Conservation (phyloP, 2,797 vertebrate genomes). For the Tenualosa ilisha region DNA sequence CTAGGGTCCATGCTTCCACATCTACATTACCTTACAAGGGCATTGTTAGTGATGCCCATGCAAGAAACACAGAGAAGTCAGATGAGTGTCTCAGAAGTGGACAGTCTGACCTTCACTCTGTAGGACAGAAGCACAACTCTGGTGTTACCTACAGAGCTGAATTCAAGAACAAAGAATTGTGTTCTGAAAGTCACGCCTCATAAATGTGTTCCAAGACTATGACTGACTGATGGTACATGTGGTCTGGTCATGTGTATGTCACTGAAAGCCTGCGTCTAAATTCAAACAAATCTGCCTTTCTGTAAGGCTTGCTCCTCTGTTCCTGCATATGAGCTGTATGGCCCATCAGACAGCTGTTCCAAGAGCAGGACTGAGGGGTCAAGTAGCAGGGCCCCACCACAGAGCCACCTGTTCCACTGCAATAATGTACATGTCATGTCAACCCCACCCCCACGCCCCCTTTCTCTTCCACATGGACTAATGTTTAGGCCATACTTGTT, state of each 20-base stretch:
- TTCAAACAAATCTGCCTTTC: constrained; percentile 10
- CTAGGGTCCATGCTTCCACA: neutral
- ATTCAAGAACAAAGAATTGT: neutral
- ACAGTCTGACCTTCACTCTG: neutral
- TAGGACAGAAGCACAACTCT: neutral
- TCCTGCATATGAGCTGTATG: neutral
- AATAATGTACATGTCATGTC: constrained; percentile 26
- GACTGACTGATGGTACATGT: neutral
- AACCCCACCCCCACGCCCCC: neutral
- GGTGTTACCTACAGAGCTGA: neutral
- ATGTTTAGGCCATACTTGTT: neutral
- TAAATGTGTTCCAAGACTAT: neutral
- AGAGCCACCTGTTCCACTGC: constrained; percentile 21
- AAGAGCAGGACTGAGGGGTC: neutral
- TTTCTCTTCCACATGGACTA: neutral
- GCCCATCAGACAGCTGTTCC: constrained; percentile 15
- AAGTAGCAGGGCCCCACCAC: constrained; percentile 15
- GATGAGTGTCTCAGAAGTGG: neutral
- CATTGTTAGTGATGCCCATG: neutral
- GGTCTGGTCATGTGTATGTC: neutral
- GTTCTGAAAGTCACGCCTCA: neutral
- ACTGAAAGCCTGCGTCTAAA: constrained; percentile 5
- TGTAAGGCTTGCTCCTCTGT: neutral
- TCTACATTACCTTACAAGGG: neutral
- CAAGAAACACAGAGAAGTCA: neutral